These are phyloP conservation scores for Menidia beryllina DNA, from an alignment of 2,113 vertebrate genomes.

Conservation along the genomic window DNA sequence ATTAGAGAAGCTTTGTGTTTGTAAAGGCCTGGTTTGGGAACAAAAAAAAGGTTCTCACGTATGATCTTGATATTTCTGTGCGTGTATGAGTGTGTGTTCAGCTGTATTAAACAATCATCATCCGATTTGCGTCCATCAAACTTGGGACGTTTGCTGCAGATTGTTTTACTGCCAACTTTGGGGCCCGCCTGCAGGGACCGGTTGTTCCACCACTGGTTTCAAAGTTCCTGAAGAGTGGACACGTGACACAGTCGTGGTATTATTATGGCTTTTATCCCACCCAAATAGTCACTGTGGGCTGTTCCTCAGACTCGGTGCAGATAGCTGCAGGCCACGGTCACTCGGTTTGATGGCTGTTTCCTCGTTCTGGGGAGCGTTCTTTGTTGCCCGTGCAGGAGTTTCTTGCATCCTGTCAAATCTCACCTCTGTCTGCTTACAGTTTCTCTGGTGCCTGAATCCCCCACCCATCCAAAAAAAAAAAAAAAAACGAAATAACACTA, in stretches of 20 bases:
- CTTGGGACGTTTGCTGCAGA: not conserved
- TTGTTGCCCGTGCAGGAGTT: no score
- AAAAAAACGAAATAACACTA: no score
- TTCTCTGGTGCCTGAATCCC: not conserved
- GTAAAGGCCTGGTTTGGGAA: not conserved
- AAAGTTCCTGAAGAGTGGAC: no score
- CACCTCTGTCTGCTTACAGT: not conserved
- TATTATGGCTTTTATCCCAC: not conserved
- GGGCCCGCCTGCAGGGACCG: no score
- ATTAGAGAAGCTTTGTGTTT: constrained; percentile 12
- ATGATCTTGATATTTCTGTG: not conserved
- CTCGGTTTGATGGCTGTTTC: no score
- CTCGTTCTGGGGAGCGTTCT: no score
- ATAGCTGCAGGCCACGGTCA: no score
- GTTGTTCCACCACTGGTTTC: no score
- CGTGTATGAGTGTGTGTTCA: no score
- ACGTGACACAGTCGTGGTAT: not conserved
- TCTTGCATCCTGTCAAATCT: not conserved
- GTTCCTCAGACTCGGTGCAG: no score
- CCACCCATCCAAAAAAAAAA: no score
- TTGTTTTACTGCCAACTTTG: no score
- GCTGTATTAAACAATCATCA: not conserved
- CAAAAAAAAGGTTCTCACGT: not conserved
- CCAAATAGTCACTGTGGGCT: not conserved
- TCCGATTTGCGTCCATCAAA: not conserved